Base-by-base conservation (phyloP, 2,113 vertebrate species). In the Cyphomyrus plagiostoma region DNA sequence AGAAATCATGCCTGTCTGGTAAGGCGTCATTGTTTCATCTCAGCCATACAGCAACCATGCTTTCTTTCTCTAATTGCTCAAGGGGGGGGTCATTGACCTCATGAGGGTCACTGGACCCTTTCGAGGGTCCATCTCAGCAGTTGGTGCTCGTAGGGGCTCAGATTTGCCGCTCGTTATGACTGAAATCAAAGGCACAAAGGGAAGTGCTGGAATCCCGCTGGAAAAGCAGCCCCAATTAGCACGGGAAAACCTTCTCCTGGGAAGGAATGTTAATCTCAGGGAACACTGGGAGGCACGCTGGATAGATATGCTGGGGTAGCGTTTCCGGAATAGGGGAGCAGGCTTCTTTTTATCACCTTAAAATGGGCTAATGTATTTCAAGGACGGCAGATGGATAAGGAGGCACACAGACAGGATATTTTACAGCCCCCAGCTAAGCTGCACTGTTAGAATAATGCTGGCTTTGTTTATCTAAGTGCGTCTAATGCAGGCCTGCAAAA, bases 181-280 rank as follows among this genome's bases (percentile, higher is more conserved):
- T 17, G 35, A 19, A 42, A 80, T 80, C 74, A 80, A 80, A 80
- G 74, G 30, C 30, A 80, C 35, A 80, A 42, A 8, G 74, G 70
- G 70, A 77, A 77, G 83, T 66, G 89, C 23, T 70, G 23, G 74
- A 80, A 89, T 90, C 84, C 88, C 45, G 89, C 77, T 80, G 48
- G 87, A 91, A 90, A 52, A 49, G 87, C 84, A 89, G 89, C 87
- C 88, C 92, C 90, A 92, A 93, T 93, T 93, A 93, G 87, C 49
- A n/a, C 42, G 35, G 48, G 88, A 91, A 92, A 93, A 91, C 92
- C 91, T 88, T 91, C 74, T 89, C 90, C 74, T 70, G 49, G 19
- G 15, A 26, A 26, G 92, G 90, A 92, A 92, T 92, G 90, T 91
- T 93, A 89, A 93, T 91, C 90, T 89, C 30, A 9, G 1, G 74